Conservation (phyloP, 2,888 invertebrate species). For the Halocaridina rubra region DNA sequence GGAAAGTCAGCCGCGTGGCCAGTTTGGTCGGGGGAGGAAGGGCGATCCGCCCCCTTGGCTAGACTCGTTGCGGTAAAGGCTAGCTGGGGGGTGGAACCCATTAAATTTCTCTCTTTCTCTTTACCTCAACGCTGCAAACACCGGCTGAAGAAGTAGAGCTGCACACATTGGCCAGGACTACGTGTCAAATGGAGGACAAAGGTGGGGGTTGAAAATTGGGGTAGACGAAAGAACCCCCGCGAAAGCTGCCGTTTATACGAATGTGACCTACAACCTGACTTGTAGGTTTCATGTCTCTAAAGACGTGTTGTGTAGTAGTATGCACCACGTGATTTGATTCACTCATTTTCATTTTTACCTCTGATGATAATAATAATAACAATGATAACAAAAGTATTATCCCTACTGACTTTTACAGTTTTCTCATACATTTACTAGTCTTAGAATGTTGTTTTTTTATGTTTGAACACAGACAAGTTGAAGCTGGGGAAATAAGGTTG, state of each 20-base stretch:
- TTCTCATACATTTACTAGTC: too few species aligned
- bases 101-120: conserved; percentile 25
- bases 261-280: conserved; percentile 43
- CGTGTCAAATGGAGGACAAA: not conserved
- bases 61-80: conserved; percentile 22
- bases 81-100: conserved; percentile 23
- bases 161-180: not conserved
- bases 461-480: too few species aligned
- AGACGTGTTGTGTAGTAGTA: too few species aligned
- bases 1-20: conserved; percentile 45
- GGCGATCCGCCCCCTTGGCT: conserved; percentile 45
- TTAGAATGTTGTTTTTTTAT: too few species aligned
- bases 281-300: not conserved
- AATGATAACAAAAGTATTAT: too few species aligned
- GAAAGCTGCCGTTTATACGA: conserved; percentile 6
- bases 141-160: conserved; percentile 2
- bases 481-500: too few species aligned
- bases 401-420: too few species aligned
- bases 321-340: conserved; percentile 10
- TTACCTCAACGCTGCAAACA: conserved; percentile 29
- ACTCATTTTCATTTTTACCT: too few species aligned
- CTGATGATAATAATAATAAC: too few species aligned
- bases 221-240: not conserved
- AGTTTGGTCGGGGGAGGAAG: conserved; percentile 18
- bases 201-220: not conserved